Evolutionary conservation across 1,140 invertebrate genomes (phyloP).

Genomic region (Lanistes nyassanus): DNA sequence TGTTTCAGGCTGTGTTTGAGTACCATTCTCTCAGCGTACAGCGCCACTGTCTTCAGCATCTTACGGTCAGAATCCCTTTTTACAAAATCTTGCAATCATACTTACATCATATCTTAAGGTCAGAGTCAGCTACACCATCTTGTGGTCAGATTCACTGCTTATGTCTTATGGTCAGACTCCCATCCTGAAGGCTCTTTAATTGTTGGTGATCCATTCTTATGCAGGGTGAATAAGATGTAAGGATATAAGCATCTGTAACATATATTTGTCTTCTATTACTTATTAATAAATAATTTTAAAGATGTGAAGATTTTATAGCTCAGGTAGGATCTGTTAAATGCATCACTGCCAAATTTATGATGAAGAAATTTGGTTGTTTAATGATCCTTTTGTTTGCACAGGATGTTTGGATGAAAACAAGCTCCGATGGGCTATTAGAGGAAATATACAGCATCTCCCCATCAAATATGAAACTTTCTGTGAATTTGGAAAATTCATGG

Average conservation of each 20-base stretch:
- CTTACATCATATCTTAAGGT: no score
- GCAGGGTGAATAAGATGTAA: no score
- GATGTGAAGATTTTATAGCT: constrained; percentile 4
- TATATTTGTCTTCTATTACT: no score
- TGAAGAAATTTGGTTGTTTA: neutral
- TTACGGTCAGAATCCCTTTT: constrained; percentile 30
- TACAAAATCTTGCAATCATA: constrained; percentile 8
- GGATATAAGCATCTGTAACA: no score
- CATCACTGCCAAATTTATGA: neutral
- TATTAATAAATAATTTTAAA: no score
- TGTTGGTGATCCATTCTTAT: no score
- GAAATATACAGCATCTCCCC: neutral
- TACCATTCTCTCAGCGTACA: constrained; percentile 40
- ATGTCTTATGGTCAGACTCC: no score
- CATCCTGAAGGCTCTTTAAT: no score
- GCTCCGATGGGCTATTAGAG: neutral
- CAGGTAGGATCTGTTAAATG: neutral
- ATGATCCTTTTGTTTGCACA: neutral
- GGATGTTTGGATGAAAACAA: constrained; percentile 13
- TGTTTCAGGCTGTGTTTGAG: constrained; percentile 51
- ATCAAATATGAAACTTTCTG: neutral
- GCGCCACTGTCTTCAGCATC: constrained; percentile 34
- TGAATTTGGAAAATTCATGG: no score
- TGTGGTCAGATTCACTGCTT: no score
- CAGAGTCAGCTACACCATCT: no score